These are phyloP conservation scores for Emys orbicularis DNA, from an alignment of 2,797 vertebrate genomes.

Conservation along the genomic window DNA sequence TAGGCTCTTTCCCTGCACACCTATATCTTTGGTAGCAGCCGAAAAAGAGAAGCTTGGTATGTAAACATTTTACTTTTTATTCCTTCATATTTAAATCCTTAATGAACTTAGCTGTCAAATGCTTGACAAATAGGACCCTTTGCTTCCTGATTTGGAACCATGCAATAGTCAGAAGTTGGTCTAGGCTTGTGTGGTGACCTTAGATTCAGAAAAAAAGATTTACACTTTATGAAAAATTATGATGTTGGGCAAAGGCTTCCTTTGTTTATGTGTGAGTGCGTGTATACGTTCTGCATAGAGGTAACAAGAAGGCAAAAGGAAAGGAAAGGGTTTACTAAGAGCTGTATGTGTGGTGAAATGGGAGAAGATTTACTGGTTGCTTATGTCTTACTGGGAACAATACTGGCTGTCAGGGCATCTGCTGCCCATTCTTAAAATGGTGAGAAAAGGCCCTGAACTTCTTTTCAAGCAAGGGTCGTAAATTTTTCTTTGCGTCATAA, in stretches of 20 bases:
- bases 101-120: constrained; percentile 94
- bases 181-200: constrained; percentile 85
- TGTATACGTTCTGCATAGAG: constrained; percentile 39
- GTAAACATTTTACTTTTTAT: constrained; percentile 94
- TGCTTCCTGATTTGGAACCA: constrained; percentile 88
- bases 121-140: constrained; percentile 94
- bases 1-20: constrained; percentile 89
- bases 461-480: constrained; percentile 78
- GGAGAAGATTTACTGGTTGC: constrained; percentile 75
- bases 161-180: constrained; percentile 84
- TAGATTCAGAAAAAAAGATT: constrained; percentile 81
- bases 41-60: constrained; percentile 89
- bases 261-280: constrained; percentile 44
- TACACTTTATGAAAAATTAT: constrained; percentile 18
- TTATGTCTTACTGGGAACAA: constrained; percentile 81
- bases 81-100: constrained; percentile 88
- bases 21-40: constrained; percentile 88
- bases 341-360: constrained; percentile 71
- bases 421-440: constrained; percentile 78
- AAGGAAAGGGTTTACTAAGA: constrained; percentile 52
- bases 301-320: constrained; percentile 48
- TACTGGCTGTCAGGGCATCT: constrained; percentile 79
- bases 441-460: constrained; percentile 80
- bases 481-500: constrained; percentile 81
- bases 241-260: constrained; percentile 29